Conservation (phyloP, 2,888 invertebrate genomes). For the Saturnia pavonia region DNA sequence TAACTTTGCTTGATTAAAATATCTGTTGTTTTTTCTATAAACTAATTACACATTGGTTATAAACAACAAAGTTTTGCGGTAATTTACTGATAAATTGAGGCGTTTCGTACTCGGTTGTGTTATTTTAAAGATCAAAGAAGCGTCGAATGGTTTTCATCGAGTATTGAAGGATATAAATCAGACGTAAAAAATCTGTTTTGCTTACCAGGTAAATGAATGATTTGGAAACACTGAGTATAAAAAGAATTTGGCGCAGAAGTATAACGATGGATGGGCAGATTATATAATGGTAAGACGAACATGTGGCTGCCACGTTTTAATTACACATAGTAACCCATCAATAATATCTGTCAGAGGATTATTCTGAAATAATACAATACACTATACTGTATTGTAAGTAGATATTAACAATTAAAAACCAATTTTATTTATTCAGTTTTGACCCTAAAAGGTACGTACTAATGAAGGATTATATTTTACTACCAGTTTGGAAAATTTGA, state of each 20-base stretch:
- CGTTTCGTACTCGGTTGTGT: slow-evolving; percentile 14
- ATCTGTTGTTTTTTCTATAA: neutral
- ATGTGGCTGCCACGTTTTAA: slow-evolving; percentile 2
- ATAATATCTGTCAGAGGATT: neutral
- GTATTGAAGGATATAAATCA: slow-evolving; percentile 47
- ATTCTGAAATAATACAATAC: neutral
- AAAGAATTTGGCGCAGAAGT: neutral
- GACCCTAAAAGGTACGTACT: no score
- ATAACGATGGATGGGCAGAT: neutral
- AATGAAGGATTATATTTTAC: neutral
- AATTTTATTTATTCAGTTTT: neutral
- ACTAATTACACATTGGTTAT: neutral
- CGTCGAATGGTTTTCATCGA: slow-evolving; percentile 56
- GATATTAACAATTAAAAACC: neutral
- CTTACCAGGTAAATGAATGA: slow-evolving; percentile 48
- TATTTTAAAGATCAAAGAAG: slow-evolving; percentile 59
- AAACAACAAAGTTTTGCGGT: neutral
- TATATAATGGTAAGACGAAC: no score
- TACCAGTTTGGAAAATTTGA: neutral
- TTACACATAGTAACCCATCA: neutral
- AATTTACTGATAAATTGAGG: neutral
- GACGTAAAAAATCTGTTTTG: slow-evolving; percentile 51
- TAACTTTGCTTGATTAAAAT: neutral
- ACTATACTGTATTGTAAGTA: neutral
- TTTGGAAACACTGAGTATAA: slow-evolving; percentile 36